Evolutionary conservation across 2,888 invertebrate species (phyloP), one percentile per base, ranked within the genome.

Genomic region (Metopia argyrocephala): DNA sequence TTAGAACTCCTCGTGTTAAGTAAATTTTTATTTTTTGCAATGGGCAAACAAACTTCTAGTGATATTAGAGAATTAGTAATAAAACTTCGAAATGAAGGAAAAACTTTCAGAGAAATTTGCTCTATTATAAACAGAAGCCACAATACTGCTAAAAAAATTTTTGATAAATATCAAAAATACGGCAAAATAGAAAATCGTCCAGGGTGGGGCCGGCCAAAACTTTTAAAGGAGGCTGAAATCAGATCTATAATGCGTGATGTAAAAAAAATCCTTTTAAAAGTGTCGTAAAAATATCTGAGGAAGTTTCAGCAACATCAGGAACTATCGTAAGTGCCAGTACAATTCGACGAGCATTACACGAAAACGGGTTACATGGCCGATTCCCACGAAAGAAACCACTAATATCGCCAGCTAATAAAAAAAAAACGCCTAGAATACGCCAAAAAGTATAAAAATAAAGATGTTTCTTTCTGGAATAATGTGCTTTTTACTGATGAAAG

Each of bases 201-300:
- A 6, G 38, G 38, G 31, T 38, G 56, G 15, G 66, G 54, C 23
- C 68, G 56, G 12, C 45, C 18, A 68, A 68, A 68, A 56, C 7
- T n/a, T 54, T 66, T 66, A 54, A 66, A 52, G 6, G 52, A 38
- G 21, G 27, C 18, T 38, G 38, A 52, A 66, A 9, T 54, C 31
- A 21, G 66, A 2, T 54, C 66, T n/a, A 31, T 66, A 54, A 52
- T 38, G 45, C 25, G 56, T 56, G 68, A 68, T 45, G 68, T 68
- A 12, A 68, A 56, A 20, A 45, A 15, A 68, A 68, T 68, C 45
- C 56, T 18, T 56, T 56, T 45, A 45, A 56, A 46, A 68, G 57
- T 27, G 56, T 56, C 21, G 56, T 68, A n/a, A 45, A 66, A 54
- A 45, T 54, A 54, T 21, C 52, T 31, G 20, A 59, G 21, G 57